Evolutionary conservation across 2,888 invertebrate genomes (phyloP), one percentile per base, ranked within the genome.

Genomic region (Campopleginae sp.): DNA sequence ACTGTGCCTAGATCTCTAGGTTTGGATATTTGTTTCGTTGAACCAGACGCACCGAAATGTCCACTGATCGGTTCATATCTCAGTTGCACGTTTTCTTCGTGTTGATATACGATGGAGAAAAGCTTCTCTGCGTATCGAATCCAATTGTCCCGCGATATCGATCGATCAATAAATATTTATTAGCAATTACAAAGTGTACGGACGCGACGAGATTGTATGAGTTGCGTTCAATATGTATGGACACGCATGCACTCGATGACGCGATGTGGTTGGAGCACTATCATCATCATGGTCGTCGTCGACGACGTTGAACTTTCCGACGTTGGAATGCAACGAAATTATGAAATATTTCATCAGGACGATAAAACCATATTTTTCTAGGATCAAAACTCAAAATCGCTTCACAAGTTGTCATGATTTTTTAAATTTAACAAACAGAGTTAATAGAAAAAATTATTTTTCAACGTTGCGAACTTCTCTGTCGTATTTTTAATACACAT

Each of bases 161-260:
- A 91, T 91, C 89, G 90, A 88, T 88, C 89, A 86, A 91, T 91
- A 90, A 91, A 92, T 91, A 91, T 92, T 91, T 90, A 92, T 91
- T 90, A 91, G 89, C 88, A 86, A 88, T 89, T 89, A 83, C 33
- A 74, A 33, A 33, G 66, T 58, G 72, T 44, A 44, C 46, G 77
- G 31, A 27, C 51, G 66, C 58, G 54, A 51, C 63, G n/a, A 44
- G 51, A 44, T 63, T 38, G 33, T 72, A 72, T 23, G 23, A 27
- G 46, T 65, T 27, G 19, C n/a, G 38, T 48, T 31, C 48, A 63
- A 68, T 42, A 48, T 51, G 19, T 19, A 65, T 51, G 10, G 42
- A 68, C 42, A 63, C 70, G n/a, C 38, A 75, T 7, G 6, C 7
- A 38, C 38, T 0, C 70, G 79, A 70, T 54, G 66, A 76, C 78